These are phyloP conservation scores for Pristionchus entomophagus DNA, from an alignment of 2,888 invertebrate species.

Conservation along the genomic window DNA sequence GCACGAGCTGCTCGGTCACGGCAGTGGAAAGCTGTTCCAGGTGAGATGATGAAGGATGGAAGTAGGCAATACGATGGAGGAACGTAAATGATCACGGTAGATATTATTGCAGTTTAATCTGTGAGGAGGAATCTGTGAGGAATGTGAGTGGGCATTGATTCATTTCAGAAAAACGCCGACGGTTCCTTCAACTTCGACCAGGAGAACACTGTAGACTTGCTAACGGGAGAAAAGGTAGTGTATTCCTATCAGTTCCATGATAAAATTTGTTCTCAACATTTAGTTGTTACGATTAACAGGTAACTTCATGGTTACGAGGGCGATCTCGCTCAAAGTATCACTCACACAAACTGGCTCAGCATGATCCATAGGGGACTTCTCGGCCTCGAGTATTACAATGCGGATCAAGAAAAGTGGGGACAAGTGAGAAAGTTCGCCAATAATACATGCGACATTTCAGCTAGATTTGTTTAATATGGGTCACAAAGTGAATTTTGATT, in stretches of 20 bases:
- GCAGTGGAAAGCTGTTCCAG: conserved; percentile 90
- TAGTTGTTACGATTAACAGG: too few species aligned
- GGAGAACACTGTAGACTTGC: conserved; percentile 78
- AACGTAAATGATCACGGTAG: too few species aligned
- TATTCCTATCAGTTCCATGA: too few species aligned
- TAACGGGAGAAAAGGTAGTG: conserved; percentile 76
- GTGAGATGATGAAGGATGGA: not conserved
- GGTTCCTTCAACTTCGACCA: conserved; percentile 89
- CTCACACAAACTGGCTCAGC: conserved; percentile 93
- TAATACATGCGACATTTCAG: too few species aligned
- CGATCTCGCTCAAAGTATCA: conserved; percentile 85
- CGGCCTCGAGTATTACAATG: conserved; percentile 91
- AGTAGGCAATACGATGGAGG: conserved; percentile 75
- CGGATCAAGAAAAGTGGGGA: conserved; percentile 88
- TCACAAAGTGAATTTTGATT: too few species aligned
- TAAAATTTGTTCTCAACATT: too few species aligned
- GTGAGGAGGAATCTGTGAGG: not conserved
- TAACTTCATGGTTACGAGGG: conserved; percentile 89
- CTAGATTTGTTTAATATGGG: too few species aligned
- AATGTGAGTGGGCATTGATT: not conserved
- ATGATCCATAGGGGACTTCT: conserved; percentile 90
- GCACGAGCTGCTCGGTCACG: conserved; percentile 95
- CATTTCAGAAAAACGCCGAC: conserved; percentile 81
- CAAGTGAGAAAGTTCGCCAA: too few species aligned
- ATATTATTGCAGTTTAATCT: too few species aligned